phyloP scores from a whole-genome alignment of 2,888 invertebrate genomes.

The Cotesia congregata region DNA sequence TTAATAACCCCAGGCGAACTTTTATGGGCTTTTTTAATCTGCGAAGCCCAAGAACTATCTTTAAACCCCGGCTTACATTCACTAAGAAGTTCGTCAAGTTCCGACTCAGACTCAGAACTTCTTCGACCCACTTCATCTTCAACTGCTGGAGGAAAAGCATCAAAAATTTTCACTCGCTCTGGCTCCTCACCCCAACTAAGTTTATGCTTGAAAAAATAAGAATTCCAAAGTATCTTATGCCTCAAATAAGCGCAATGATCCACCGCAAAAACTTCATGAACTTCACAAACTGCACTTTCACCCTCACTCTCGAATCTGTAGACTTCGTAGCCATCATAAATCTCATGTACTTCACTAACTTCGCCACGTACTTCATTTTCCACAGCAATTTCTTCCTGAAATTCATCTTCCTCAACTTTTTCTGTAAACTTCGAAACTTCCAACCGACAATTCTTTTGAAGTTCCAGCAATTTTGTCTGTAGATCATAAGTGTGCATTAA shows the following conservation, averaged over 20 bases:
- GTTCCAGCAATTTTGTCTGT: conserved; percentile 59
- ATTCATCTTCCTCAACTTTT: conserved; percentile 44
- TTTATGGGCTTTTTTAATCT: conserved; percentile 59
- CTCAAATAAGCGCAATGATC: conserved; percentile 61
- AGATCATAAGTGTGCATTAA: conserved; percentile 57
- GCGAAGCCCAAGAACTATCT: conserved; percentile 62
- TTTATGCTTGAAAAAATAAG: conserved; percentile 57
- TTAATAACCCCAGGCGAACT: conserved; percentile 55
- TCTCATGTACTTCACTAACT: neutral
- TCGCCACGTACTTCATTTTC: conserved; percentile 9
- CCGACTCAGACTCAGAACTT: conserved; percentile 49
- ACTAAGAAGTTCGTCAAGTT: conserved; percentile 56
- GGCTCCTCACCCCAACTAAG: conserved; percentile 45
- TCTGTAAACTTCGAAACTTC: conserved; percentile 40
- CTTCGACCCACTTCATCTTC: conserved; percentile 16
- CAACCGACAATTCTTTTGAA: conserved; percentile 55
- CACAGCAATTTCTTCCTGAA: neutral
- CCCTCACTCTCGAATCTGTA: neutral
- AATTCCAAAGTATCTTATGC: conserved; percentile 59
- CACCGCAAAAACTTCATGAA: conserved; percentile 51
- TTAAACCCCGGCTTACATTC: conserved; percentile 59
- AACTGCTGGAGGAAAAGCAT: conserved; percentile 56
- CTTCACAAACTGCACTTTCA: conserved; percentile 37
- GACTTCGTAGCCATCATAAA: neutral
- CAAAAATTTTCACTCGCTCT: conserved; percentile 58